Conservation (phyloP, 2,888 invertebrate species). For the Timandra comae region DNA sequence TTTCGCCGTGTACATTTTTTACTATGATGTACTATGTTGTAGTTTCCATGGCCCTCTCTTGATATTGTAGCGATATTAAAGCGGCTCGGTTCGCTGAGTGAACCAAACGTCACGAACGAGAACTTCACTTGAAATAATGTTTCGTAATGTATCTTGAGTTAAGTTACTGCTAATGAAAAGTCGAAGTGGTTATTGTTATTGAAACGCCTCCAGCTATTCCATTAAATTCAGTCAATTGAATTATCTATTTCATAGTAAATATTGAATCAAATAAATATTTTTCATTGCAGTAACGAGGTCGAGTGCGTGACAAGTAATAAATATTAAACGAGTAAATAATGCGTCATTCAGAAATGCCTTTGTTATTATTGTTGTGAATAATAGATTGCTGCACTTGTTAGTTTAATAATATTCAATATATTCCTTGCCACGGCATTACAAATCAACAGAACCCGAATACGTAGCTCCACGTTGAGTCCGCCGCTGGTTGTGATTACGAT, state of each 20-base stretch:
- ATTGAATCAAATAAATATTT: conserved; percentile 4
- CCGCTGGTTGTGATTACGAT: conserved; percentile 39
- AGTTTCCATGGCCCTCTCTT: conserved; percentile 3
- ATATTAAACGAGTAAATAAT: no score
- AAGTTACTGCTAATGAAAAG: conserved; percentile 68
- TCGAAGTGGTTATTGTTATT: conserved; percentile 50
- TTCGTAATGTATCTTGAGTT: conserved; percentile 35
- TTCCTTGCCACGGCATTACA: no score
- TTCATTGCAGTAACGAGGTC: no score
- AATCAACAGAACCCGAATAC: no score
- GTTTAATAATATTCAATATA: no score
- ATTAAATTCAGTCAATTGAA: conserved; percentile 37
- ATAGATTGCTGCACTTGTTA: no score
- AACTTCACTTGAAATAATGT: conserved; percentile 29
- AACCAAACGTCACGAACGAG: conserved; percentile 29
- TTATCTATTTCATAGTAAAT: conserved; percentile 19
- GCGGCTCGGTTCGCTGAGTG: conserved; percentile 11
- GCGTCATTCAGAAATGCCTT: no score
- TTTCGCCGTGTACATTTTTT: conserved; percentile 24
- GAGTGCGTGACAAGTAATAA: no score
- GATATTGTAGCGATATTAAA: conserved; percentile 15
- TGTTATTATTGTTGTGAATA: no score
- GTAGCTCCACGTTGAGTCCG: conserved; percentile 8
- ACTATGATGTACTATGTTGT: conserved; percentile 21
- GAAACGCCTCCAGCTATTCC: conserved; percentile 39